Percentiles rank a stretch among this genome's conserved stretches.
These are phyloP conservation scores for Syngnathus floridae DNA, from an alignment of 2,113 vertebrate species.

Conservation along the genomic window DNA sequence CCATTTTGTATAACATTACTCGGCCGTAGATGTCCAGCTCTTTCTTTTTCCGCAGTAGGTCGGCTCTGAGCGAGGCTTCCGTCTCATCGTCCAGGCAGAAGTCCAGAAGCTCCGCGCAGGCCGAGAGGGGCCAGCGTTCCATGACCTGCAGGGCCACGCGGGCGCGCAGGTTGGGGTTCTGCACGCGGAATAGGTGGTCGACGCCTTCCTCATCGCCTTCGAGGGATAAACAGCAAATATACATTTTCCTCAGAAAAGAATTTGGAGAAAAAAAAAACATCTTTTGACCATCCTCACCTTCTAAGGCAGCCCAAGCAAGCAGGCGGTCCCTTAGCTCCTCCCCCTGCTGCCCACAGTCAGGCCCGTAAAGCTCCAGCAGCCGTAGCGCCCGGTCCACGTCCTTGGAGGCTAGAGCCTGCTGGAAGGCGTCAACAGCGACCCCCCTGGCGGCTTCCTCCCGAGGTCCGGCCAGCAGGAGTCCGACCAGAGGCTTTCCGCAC, in stretches of 20 bases:
- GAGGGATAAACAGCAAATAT: not conserved
- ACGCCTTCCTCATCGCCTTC: conserved; percentile 66
- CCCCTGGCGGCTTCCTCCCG: conserved; percentile 71
- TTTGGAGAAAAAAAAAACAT: not conserved
- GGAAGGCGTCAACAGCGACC: conserved; percentile 74
- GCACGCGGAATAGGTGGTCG: conserved; percentile 78
- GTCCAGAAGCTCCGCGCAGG: conserved; percentile 81
- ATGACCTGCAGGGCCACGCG: conserved; percentile 75
- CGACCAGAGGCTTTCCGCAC: conserved; percentile 71
- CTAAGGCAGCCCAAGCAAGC: conserved; percentile 79
- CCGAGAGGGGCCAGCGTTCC: conserved; percentile 82
- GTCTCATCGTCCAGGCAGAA: conserved; percentile 77
- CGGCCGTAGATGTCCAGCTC: conserved; percentile 82
- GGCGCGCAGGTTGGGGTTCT: conserved; percentile 76
- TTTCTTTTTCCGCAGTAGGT: conserved; percentile 72
- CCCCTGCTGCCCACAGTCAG: conserved; percentile 65
- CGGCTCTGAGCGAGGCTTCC: conserved; percentile 59
- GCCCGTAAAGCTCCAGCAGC: conserved; percentile 77
- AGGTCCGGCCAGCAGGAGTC: conserved; percentile 79
- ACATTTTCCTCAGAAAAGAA: not conserved
- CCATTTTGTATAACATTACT: conserved; percentile 61
- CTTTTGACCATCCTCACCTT: conserved; percentile 66
- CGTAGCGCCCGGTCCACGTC: conserved; percentile 79
- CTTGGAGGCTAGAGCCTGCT: conserved; percentile 71
- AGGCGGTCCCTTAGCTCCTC: conserved; percentile 75